Evolutionary conservation across 2,113 vertebrate genomes (phyloP).

Genomic region (Fregata magnificens): DNA sequence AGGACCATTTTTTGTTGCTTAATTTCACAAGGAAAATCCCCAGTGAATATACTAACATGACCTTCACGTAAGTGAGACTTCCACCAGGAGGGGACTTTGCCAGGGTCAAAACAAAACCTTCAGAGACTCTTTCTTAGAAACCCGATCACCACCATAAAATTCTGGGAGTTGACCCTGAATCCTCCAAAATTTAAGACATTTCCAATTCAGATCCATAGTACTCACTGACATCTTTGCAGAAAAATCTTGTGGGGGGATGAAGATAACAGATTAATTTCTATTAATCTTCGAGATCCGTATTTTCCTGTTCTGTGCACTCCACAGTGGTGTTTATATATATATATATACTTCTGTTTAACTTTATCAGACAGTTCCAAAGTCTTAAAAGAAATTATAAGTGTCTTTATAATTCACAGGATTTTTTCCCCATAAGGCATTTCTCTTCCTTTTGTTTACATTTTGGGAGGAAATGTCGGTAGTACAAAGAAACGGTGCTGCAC

Average conservation of each 20-base stretch:
- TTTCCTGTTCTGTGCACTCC: neutral
- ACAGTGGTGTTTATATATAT: neutral
- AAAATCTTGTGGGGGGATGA: neutral
- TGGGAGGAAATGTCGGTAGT: neutral
- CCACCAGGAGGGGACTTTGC: neutral
- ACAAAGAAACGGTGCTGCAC: neutral
- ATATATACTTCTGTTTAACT: neutral
- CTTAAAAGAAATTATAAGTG: neutral
- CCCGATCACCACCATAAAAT: neutral
- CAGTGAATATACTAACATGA: neutral
- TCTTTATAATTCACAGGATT: neutral
- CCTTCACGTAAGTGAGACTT: neutral
- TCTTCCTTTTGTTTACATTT: neutral
- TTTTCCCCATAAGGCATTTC: neutral
- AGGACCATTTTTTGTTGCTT: neutral
- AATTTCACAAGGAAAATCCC: neutral
- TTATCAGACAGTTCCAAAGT: neutral
- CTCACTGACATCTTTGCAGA: neutral
- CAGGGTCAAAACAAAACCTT: neutral
- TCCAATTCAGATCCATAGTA: neutral
- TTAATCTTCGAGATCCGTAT: neutral
- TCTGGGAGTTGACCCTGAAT: neutral
- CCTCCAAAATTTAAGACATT: neutral
- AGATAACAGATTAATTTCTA: neutral
- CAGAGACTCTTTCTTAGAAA: neutral